Base-by-base conservation (phyloP, 2,888 invertebrate genomes). In the Eudemis profundana region DNA sequence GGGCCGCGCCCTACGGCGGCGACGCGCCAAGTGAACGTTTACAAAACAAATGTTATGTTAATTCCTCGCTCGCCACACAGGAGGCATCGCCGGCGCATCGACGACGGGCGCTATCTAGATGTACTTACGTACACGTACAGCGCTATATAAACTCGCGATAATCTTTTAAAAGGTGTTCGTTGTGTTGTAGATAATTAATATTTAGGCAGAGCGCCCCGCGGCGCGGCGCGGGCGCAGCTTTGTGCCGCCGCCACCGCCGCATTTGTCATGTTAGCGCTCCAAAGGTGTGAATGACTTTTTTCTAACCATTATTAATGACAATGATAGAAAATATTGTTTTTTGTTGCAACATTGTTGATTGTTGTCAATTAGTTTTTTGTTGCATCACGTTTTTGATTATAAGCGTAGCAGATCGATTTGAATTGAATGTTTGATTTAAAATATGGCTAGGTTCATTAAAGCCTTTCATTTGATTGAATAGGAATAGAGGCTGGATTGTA, bases 261-360 rank as follows among this genome's bases (percentile, higher is more conserved):
- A 89, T 92, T 92, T 91, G 91, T 91, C 91, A 91, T 90, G 91
- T 92, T 91, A 90, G 88, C 89, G 84, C 87, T 83, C 83, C 85
- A 85, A 88, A 92, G 90, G 91, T 92, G 91, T 92, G 91, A 91
- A 91, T 87, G 84, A 85, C 86, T 90, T 90, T 91, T 88, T 91
- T 89, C 83, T 84, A 87, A 87, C 83, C 77, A 89, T 90, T 88
- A 90, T 87, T 88, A 90, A 89, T 90, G 88, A 89, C 90, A 90
- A 88, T 89, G 87, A 88, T 89, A 90, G 87, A 88, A 90, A 89
- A 89, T 87, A 89, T 89, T 87, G 85, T 90, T 90, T 89, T 89
- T 90, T 90, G 82, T 86, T 85, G 80, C 84, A 84, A 82, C 84
- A 84, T 77, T 86, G 86, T 87, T 89, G 90, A 90, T 91, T 90